Percentiles rank a stretch among this genome's conserved stretches.
Evolutionary conservation across 2,113 vertebrate species (phyloP).

Genomic region (Colius striatus): DNA sequence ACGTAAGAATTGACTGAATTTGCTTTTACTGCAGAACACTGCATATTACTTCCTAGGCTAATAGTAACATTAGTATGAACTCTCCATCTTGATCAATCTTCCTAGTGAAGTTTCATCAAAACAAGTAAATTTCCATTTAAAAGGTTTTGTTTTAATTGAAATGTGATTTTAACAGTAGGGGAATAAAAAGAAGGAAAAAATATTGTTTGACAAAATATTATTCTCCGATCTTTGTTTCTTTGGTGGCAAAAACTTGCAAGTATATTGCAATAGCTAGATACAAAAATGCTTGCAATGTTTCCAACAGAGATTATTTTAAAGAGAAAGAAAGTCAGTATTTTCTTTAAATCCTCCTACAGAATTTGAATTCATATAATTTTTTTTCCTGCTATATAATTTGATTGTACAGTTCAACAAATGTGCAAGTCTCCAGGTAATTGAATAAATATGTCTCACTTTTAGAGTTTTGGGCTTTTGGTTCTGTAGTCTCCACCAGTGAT

Average conservation of each 20-base stretch:
- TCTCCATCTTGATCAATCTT: background rate
- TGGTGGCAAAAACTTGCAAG: background rate
- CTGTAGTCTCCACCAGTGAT: background rate
- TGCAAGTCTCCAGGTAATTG: background rate
- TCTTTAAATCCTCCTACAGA: background rate
- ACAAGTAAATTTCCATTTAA: background rate
- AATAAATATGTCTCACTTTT: background rate
- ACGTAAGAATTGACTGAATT: background rate
- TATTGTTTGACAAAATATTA: background rate
- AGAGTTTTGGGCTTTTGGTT: background rate
- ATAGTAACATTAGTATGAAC: background rate
- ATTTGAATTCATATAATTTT: background rate
- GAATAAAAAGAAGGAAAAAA: background rate
- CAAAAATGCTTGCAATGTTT: background rate
- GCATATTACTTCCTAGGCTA: background rate
- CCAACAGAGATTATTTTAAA: background rate
- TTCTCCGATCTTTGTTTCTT: background rate
- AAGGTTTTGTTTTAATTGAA: background rate
- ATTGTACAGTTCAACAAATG: background rate
- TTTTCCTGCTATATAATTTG: background rate
- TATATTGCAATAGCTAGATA: background rate
- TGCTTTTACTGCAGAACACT: background rate
- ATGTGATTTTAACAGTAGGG: background rate
- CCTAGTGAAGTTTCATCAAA: background rate
- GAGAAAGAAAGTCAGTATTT: background rate